Base-by-base conservation (phyloP, 2,888 invertebrate species). In the Eristalis arbustorum region DNA sequence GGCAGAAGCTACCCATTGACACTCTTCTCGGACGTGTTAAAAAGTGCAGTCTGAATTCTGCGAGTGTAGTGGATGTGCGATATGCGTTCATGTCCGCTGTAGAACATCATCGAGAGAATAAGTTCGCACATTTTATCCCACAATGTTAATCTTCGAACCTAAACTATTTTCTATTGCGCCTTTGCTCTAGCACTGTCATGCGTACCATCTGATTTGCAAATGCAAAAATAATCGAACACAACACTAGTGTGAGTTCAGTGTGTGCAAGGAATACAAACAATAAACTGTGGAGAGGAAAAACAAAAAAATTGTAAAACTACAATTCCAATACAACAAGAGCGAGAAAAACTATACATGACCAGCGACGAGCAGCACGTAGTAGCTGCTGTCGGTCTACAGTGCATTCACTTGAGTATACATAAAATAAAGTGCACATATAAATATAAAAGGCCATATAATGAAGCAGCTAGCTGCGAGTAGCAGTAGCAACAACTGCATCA, bases 371-470 rank as follows among this genome's bases (percentile, higher is more conserved):
- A 78, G 56, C 67, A 73, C 63, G 69, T 66, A 34, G 59, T 77
- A 57, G 69, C 61, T 37, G 59, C 31, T 57, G 67, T 69, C 81
- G 69, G 64, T 82, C 77, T 49, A 78, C 73, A 85, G 82, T 85
- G 82, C 85, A 85, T 77, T 85, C 85, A 85, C 85, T 85, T 82
- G 73, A 23, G 72, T 76, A 72, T 69, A 77, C 77, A 76, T 63
- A 76, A 71, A 81, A 72, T 72, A 72, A 73, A 81, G 76, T 84
- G 76, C 67, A 76, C 75, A 76, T 72, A 80, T 71, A 76, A 81
- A 81, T 57, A 84, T 63, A 80, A 67, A n/a, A 81, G 81, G 73
- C 81, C 42, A 66, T 66, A 85, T 73, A 82, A 74, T 77, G 76
- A 76, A 76, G 66, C 64, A 74, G 73, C 82, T 37, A 72, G 56